A percentile compares a stretch with the other conserved stretches of the same genome.
These are phyloP conservation scores for Aphelinus certus DNA, from an alignment of 1,140 invertebrate species.

Conservation along the genomic window DNA sequence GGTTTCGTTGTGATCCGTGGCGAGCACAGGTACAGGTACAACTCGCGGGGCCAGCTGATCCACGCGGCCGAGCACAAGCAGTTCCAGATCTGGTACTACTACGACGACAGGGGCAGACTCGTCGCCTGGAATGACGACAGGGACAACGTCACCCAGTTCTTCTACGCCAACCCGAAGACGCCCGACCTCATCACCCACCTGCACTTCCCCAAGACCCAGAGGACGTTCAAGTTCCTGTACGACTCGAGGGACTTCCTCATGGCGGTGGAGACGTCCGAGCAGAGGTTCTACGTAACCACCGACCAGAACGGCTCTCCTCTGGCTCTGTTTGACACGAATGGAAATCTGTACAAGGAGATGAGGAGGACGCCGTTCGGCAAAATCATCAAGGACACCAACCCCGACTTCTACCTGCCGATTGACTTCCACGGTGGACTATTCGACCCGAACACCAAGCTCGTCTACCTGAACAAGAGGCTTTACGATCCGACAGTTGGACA, in stretches of 20 bases:
- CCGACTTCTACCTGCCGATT: slow-evolving; percentile 88
- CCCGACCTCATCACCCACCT: slow-evolving; percentile 86
- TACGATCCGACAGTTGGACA: slow-evolving; percentile 94
- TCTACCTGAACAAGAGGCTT: slow-evolving; percentile 84
- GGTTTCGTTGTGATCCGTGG: slow-evolving; percentile 91
- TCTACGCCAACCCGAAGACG: slow-evolving; percentile 88
- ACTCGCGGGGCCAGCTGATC: slow-evolving; percentile 89
- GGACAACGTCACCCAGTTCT: slow-evolving; percentile 92
- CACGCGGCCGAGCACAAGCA: slow-evolving; percentile 88
- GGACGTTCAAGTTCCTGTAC: slow-evolving; percentile 86
- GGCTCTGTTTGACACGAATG: slow-evolving; percentile 89
- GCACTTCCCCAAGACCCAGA: slow-evolving; percentile 87
- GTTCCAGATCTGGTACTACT: slow-evolving; percentile 94
- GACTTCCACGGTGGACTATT: slow-evolving; percentile 93
- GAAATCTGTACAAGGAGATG: slow-evolving; percentile 91
- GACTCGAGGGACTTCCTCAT: slow-evolving; percentile 86
- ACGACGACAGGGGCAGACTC: slow-evolving; percentile 87
- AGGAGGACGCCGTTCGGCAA: slow-evolving; percentile 90
- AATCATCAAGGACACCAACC: slow-evolving; percentile 88
- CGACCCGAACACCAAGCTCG: slow-evolving; percentile 83
- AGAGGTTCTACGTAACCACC: slow-evolving; percentile 89
- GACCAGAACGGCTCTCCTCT: slow-evolving; percentile 93
- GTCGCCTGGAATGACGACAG: slow-evolving; percentile 88
- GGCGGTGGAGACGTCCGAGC: slow-evolving; percentile 82
- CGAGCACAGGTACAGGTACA: slow-evolving; percentile 91